phyloP scores from a whole-genome alignment of 2,797 vertebrate species.

The Tympanoctomys barrerae region DNA sequence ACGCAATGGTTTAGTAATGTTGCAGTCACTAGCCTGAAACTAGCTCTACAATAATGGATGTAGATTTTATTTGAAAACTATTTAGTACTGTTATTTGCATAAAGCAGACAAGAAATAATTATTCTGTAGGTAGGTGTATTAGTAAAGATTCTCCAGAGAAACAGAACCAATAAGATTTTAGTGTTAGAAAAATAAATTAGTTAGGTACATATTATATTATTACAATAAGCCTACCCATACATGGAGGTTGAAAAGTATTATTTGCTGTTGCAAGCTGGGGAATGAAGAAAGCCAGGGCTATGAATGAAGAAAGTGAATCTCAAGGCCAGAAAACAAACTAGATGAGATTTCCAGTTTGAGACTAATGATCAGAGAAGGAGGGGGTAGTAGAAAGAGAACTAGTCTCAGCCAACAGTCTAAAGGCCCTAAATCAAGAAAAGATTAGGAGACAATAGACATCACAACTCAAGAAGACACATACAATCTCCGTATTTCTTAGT shows the following conservation, averaged over 20 bases:
- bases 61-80: background rate
- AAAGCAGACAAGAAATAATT: background rate
- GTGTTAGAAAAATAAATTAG: background rate
- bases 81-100: background rate
- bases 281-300: background rate
- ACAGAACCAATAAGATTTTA: background rate
- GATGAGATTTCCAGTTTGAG: background rate
- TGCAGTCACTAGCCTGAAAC: background rate
- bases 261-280: background rate
- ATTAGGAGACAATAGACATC: background rate
- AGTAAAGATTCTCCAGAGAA: background rate
- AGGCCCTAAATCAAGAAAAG: background rate
- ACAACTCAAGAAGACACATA: background rate
- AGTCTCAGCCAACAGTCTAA: background rate
- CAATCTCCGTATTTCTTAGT: background rate
- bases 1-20: background rate
- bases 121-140: background rate
- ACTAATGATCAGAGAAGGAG: background rate
- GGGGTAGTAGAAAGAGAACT: background rate
- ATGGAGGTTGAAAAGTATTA: background rate
- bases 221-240: background rate
- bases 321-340: background rate
- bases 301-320: background rate
- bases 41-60: background rate
- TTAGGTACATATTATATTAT: background rate